Evolutionary conservation across 2,888 invertebrate genomes (phyloP), one percentile per base, ranked within the genome.

Genomic region (Acleris literana): DNA sequence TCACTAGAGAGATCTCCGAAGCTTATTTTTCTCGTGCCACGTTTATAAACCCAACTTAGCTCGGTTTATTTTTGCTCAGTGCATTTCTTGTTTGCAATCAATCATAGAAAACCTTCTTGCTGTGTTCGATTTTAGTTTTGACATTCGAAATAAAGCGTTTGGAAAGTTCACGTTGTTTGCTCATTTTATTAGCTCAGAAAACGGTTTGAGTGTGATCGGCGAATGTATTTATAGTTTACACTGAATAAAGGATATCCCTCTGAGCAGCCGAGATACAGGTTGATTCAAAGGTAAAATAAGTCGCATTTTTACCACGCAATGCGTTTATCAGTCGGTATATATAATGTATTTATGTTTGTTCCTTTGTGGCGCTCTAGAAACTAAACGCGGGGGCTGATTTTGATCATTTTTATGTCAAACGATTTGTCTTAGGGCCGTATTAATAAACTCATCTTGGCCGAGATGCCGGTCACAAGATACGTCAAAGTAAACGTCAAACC

Each of bases 81-180:
- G 80, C 84, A 82, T 78, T 86, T 83, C 84, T 84, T 86, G 83
- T 88, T 86, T 85, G 82, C 84, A 81, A 85, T 87, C 84, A 83
- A 85, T 86, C 86, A 87, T 86, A 85, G 81, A 82, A 78, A 79
- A 76, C 75, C 76, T 73, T 83, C 80, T 81, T 83, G 81, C 78
- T 78, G 76, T 69, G 79, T 82, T 83, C 79, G 81, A 83, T 83
- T 81, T 81, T 82, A 39, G 79, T 79, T 83, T 74, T 72, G 69
- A 64, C 68, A 70, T 78, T 76, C 74, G 60, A 77, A 76, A 75
- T 79, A 76, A 74, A 76, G 71, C 56, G 55, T 69, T 72, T 62
- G 64, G 58, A 39, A 67, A 63, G 55, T 48, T 58, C 46, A 51
- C 17, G 53, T 57, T 25, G n/a, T 39, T n/a, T n/a, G 43, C 17